Percentiles rank a stretch among this genome's conserved stretches.
These are phyloP conservation scores for Meghimatium bilineatum DNA, from an alignment of 2,888 invertebrate species.

Conservation along the genomic window DNA sequence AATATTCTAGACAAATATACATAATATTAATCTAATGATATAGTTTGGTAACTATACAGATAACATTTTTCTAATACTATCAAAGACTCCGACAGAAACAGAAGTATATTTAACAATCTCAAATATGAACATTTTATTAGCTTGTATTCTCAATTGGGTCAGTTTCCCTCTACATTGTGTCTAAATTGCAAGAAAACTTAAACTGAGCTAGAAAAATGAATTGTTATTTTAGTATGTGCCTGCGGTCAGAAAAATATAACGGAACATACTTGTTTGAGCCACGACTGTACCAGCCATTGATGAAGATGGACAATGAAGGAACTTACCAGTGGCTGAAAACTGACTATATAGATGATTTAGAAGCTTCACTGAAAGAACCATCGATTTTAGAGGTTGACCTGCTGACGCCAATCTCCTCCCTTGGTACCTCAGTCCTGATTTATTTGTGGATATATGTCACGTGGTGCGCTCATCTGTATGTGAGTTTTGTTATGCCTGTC, in stretches of 20 bases:
- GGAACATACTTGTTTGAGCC: not conserved
- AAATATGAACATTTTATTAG: too few relatives aligned
- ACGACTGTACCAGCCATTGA: not conserved
- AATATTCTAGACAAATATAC: too few relatives aligned
- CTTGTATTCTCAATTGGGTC: too few relatives aligned
- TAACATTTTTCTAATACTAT: too few relatives aligned
- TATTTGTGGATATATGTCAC: slow-evolving; percentile 11
- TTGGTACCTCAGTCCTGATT: slow-evolving; percentile 12
- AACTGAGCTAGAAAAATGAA: too few relatives aligned
- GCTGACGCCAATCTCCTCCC: slow-evolving; percentile 4
- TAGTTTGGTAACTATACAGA: too few relatives aligned
- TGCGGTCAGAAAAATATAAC: not conserved
- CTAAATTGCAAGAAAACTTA: too few relatives aligned
- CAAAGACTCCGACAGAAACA: too few relatives aligned
- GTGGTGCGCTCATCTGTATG: not conserved
- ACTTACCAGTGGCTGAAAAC: not conserved
- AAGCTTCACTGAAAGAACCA: not conserved
- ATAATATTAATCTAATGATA: too few relatives aligned
- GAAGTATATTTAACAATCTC: too few relatives aligned
- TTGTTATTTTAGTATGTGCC: too few relatives aligned
- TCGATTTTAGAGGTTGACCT: slow-evolving; percentile 26
- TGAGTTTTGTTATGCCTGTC: not conserved
- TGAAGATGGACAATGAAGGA: not conserved
- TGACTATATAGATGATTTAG: not conserved
- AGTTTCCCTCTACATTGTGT: too few relatives aligned